A percentile compares a stretch with the other conserved stretches of the same genome.
These are phyloP conservation scores for Pogonocherus hispidulus DNA, from an alignment of 2,888 invertebrate genomes.

Conservation along the genomic window DNA sequence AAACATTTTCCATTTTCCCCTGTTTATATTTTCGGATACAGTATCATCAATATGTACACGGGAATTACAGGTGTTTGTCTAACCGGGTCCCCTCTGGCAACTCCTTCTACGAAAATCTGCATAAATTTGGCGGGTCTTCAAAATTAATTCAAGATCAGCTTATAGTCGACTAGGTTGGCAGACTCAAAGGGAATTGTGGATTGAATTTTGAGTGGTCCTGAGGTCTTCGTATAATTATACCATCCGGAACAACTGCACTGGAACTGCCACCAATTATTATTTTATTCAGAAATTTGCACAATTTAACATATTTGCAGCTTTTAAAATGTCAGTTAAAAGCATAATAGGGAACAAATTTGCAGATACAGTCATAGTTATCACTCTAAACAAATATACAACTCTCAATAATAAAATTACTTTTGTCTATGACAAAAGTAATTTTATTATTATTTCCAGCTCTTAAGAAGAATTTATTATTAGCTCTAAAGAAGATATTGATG, in stretches of 20 bases:
- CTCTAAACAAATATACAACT: too few relatives aligned
- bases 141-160: conserved; percentile 54
- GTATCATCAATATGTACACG: conserved; percentile 19
- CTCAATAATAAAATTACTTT: too few relatives aligned
- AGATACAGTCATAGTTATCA: too few relatives aligned
- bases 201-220: conserved; percentile 50
- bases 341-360: too few relatives aligned
- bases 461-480: too few relatives aligned
- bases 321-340: too few relatives aligned
- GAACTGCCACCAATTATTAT: not conserved
- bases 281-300: not conserved
- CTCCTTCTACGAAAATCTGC: conserved; percentile 31
- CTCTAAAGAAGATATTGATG: too few relatives aligned
- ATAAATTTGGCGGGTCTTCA: conserved; percentile 33
- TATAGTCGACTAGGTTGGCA: conserved; percentile 49
- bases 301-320: not conserved
- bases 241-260: not conserved
- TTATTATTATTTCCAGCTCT: too few relatives aligned
- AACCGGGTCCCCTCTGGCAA: conserved; percentile 26
- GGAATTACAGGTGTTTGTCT: conserved; percentile 29
- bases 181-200: conserved; percentile 54
- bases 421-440: too few relatives aligned
- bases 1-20: conserved; percentile 1
- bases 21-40: conserved; percentile 28
- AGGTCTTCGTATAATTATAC: conserved; percentile 23